Conservation (phyloP, 2,113 vertebrate species). For the Probosciger aterrimus region DNA sequence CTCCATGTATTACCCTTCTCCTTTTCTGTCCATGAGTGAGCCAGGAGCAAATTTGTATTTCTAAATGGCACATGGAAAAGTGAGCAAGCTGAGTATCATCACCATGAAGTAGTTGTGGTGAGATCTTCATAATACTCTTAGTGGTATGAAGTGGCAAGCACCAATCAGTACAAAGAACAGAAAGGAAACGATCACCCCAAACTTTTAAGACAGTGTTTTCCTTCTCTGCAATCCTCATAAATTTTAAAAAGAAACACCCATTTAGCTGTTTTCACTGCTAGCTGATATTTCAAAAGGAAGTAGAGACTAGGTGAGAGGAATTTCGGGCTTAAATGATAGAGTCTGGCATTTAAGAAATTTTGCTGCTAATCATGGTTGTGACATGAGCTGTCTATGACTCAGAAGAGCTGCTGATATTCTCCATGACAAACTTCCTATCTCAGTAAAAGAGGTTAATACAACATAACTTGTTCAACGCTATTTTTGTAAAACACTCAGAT, state of each 20-base stretch:
- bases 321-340: not conserved
- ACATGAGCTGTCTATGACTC: not conserved
- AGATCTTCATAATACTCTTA: not conserved
- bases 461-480: not conserved
- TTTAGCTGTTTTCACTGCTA: not conserved
- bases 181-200: not conserved
- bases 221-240: not conserved
- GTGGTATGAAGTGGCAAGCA: not conserved
- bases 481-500: constrained; percentile 6
- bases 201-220: not conserved
- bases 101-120: not conserved
- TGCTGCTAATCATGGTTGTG: not conserved
- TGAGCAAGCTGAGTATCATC: not conserved
- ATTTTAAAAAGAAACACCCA: not conserved
- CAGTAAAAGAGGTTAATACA: not conserved
- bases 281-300: not conserved
- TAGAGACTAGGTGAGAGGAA: not conserved
- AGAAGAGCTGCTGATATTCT: not conserved
- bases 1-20: not conserved
- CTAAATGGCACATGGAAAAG: not conserved
- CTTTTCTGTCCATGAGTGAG: not conserved
- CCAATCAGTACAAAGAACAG: not conserved
- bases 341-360: not conserved
- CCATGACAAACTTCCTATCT: not conserved
- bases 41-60: not conserved